Evolutionary conservation across 2,888 invertebrate genomes (phyloP).

Genomic region (Parthenolecanium corni): DNA sequence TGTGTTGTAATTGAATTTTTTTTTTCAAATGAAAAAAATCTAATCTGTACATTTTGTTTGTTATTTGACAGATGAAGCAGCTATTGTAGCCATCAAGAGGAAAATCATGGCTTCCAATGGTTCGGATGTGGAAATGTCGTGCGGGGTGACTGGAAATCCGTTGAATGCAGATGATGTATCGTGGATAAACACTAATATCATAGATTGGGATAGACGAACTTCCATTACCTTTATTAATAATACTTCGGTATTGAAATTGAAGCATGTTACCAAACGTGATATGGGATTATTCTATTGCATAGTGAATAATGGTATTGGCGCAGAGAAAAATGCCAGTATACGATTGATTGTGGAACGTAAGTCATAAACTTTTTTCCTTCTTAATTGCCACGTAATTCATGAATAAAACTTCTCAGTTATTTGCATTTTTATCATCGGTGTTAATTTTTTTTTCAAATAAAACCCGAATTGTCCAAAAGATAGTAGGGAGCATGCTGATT

Average conservation of each 20-base stretch:
- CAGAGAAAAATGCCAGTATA: not conserved
- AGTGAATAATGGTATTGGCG: slow-evolving; percentile 80
- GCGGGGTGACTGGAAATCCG: slow-evolving; percentile 80
- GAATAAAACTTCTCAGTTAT: no score
- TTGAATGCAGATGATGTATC: slow-evolving; percentile 66
- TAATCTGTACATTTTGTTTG: not conserved
- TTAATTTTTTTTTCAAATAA: not conserved
- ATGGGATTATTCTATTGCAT: slow-evolving; percentile 78
- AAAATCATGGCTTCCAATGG: slow-evolving; percentile 63
- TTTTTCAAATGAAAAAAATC: no score
- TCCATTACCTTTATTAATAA: slow-evolving; percentile 59
- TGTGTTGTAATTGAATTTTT: no score
- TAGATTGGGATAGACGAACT: slow-evolving; percentile 45
- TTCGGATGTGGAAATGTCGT: slow-evolving; percentile 68
- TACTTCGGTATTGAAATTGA: slow-evolving; percentile 67
- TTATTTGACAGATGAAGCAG: slow-evolving; percentile 58
- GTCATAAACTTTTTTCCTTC: no score
- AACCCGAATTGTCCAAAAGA: not conserved
- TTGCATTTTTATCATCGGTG: no score
- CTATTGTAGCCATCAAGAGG: slow-evolving; percentile 65
- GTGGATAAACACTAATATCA: slow-evolving; percentile 55
- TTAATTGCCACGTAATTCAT: no score
- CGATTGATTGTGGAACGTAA: slow-evolving; percentile 17
- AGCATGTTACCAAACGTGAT: slow-evolving; percentile 66
- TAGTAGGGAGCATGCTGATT: not conserved